Conservation (phyloP, 1,140 invertebrate species). For the Mylabris phalerata region DNA sequence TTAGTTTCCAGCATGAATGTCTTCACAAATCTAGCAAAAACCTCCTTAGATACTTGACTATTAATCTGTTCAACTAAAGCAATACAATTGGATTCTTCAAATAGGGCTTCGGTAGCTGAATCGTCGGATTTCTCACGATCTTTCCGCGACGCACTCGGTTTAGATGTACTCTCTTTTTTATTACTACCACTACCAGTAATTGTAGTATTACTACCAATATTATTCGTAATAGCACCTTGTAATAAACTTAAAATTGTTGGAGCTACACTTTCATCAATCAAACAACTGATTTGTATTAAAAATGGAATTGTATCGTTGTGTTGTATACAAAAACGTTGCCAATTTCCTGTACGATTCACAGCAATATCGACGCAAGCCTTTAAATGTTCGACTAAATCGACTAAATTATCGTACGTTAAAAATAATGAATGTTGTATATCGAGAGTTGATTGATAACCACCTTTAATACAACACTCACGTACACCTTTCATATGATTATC, state of each 20-base stretch:
- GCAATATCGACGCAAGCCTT: conserved; percentile 92
- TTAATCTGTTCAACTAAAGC: conserved; percentile 67
- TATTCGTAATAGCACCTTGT: conserved; percentile 73
- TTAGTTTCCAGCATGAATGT: conserved; percentile 92
- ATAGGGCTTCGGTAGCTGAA: conserved; percentile 56
- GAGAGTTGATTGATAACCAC: conserved; percentile 49
- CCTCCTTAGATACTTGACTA: conserved; percentile 56
- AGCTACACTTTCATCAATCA: conserved; percentile 89
- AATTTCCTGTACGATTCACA: conserved; percentile 83
- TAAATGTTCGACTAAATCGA: conserved; percentile 89
- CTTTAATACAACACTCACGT: conserved; percentile 51
- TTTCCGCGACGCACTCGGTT: conserved; percentile 36
- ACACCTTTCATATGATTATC: conserved; percentile 70
- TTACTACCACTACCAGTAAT: not conserved
- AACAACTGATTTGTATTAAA: conserved; percentile 69
- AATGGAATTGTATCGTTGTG: conserved; percentile 70
- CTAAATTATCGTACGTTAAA: conserved; percentile 81
- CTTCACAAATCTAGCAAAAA: conserved; percentile 75
- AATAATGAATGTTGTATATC: conserved; percentile 41
- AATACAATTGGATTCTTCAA: conserved; percentile 64
- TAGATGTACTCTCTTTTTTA: conserved; percentile 20
- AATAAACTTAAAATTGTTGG: conserved; percentile 84
- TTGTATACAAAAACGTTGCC: conserved; percentile 84
- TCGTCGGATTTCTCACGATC: conserved; percentile 64
- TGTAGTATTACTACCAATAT: not conserved